A percentile compares a stretch with the other conserved stretches of the same genome.
Evolutionary conservation across 2,113 vertebrate species (phyloP).

Genomic region (Neogobius melanostomus): DNA sequence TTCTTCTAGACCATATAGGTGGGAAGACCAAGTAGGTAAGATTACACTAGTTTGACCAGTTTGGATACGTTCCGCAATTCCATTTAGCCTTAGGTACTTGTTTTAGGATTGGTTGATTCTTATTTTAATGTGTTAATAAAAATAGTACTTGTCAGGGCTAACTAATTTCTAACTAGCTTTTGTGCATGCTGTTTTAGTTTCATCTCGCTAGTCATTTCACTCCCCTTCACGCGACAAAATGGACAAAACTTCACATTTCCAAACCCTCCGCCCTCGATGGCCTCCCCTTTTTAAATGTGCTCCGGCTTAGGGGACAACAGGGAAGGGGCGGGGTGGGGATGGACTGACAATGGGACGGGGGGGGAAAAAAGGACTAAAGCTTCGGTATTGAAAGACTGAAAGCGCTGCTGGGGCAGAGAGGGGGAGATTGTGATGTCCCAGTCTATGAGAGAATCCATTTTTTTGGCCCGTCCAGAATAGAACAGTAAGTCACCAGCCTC

Average conservation of each 20-base stretch:
- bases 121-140: too few relatives aligned
- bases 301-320: slow-evolving; percentile 58
- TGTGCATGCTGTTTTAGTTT: slow-evolving; percentile 23
- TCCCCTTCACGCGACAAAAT: slow-evolving; percentile 31
- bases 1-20: too few relatives aligned
- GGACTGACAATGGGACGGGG: slow-evolving; percentile 48
- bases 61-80: too few relatives aligned
- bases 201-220: not conserved
- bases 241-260: slow-evolving; percentile 65
- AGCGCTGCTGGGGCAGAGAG: slow-evolving; percentile 57
- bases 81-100: not conserved
- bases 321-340: slow-evolving; percentile 39
- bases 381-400: slow-evolving; percentile 64
- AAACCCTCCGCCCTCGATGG: slow-evolving; percentile 29
- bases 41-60: too few relatives aligned
- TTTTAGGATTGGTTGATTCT: not conserved
- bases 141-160: too few relatives aligned
- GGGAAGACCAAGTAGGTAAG: too few relatives aligned
- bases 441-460: slow-evolving; percentile 70
- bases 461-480: slow-evolving; percentile 67
- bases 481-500: slow-evolving; percentile 74
- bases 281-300: slow-evolving; percentile 39
- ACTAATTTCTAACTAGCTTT: slow-evolving; percentile 25
- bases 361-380: slow-evolving; percentile 47
- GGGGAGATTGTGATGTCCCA: slow-evolving; percentile 64